These are phyloP conservation scores for Brachionus paranguensis DNA, from an alignment of 1,140 invertebrate species.

Conservation along the genomic window DNA sequence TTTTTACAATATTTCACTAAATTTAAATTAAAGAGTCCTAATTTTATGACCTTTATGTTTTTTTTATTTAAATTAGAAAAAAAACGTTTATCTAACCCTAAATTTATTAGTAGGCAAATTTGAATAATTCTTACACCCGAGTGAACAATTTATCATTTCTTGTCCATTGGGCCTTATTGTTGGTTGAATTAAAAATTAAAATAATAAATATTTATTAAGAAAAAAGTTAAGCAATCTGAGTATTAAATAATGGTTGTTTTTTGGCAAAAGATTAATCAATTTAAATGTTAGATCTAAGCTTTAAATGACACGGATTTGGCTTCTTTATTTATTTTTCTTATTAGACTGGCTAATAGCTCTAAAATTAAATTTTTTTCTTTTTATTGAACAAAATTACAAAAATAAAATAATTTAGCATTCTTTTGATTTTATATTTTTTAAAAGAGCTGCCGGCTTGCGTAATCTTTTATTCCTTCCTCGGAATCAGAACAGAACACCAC, in stretches of 20 bases:
- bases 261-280: neutral
- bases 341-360: neutral
- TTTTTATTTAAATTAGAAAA: neutral
- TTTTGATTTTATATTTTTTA: neutral
- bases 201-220: neutral
- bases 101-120: neutral
- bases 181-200: neutral
- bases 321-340: neutral
- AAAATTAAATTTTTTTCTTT: neutral
- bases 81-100: neutral
- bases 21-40: neutral
- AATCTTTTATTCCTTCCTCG: neutral
- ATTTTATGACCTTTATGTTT: slow-evolving; percentile 4
- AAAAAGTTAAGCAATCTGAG: neutral
- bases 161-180: neutral
- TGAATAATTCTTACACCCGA: neutral
- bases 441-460: neutral
- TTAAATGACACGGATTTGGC: neutral
- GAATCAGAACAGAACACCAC: neutral
- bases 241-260: neutral
- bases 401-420: too few species aligned
- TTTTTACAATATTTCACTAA: neutral
- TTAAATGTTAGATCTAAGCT: neutral
- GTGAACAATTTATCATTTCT: neutral
- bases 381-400: neutral